Conservation (phyloP, 1,140 invertebrate genomes). For the Lineus longissimus region DNA sequence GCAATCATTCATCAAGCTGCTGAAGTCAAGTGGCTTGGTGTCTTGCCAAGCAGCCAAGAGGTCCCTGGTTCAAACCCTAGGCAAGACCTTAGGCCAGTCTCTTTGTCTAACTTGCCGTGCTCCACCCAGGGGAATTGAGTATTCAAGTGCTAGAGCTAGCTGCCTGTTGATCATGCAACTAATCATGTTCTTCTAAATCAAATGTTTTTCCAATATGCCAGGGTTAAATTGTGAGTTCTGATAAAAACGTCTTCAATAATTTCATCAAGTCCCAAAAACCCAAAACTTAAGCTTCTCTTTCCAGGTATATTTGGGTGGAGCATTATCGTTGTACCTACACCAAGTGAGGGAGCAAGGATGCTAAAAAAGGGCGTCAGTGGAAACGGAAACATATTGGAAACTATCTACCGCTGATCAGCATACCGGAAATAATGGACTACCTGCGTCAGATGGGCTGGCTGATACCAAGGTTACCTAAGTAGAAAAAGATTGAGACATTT, state of each 20-base stretch:
- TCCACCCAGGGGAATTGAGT: too few species aligned
- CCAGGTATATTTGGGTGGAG: constrained; percentile 43
- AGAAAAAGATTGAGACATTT: too few species aligned
- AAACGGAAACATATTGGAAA: constrained; percentile 37
- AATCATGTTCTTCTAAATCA: too few species aligned
- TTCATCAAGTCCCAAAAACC: background rate
- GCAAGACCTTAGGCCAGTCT: too few species aligned
- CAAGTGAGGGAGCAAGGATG: constrained; percentile 41
- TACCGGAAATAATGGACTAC: constrained; percentile 30
- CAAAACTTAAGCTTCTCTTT: background rate
- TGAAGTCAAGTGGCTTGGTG: too few species aligned
- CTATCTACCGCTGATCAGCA: constrained; percentile 41
- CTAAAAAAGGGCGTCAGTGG: constrained; percentile 44
- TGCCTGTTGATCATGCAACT: too few species aligned
- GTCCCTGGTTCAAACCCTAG: too few species aligned
- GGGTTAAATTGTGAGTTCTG: background rate
- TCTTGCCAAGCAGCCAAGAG: too few species aligned
- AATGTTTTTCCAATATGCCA: background rate
- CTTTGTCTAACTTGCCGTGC: too few species aligned
- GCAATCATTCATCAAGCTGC: background rate
- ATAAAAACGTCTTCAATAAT: background rate
- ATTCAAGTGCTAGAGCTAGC: too few species aligned
- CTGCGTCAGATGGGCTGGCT: constrained; percentile 37
- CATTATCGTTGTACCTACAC: constrained; percentile 46
- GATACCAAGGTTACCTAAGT: constrained; percentile 26